A percentile compares a stretch with the other conserved stretches of the same genome.
These are phyloP conservation scores for Melanostigma gelatinosum DNA, from an alignment of 2,113 vertebrate species.

Conservation along the genomic window DNA sequence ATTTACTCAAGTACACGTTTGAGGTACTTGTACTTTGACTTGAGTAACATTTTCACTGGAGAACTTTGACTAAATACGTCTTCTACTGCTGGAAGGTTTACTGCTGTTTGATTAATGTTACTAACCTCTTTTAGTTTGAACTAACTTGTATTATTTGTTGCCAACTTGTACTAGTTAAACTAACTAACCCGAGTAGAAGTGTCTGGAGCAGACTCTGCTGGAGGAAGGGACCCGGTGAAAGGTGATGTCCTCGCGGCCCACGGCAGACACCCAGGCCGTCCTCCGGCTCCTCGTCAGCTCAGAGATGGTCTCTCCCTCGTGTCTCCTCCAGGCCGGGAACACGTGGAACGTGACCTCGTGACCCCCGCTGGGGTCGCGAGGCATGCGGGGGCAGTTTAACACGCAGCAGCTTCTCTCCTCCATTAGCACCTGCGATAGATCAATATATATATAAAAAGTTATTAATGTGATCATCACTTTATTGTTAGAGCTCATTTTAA, in stretches of 20 bases:
- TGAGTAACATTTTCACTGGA: too few species aligned
- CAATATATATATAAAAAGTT: too few species aligned
- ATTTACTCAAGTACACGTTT: too few species aligned
- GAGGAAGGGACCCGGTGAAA: neutral
- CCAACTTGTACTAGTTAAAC: too few species aligned
- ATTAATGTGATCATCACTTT: too few species aligned
- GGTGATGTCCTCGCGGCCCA: neutral
- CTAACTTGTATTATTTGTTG: too few species aligned
- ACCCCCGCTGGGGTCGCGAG: neutral
- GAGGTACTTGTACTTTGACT: too few species aligned
- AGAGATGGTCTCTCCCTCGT: neutral
- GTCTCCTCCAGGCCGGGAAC: conserved; percentile 18
- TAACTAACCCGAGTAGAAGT: conserved; percentile 25
- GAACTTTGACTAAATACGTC: too few species aligned
- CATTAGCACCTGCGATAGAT: neutral
- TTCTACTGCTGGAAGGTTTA: too few species aligned
- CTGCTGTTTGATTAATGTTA: too few species aligned
- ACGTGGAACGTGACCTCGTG: neutral
- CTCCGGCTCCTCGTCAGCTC: neutral
- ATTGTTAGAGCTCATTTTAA: too few species aligned
- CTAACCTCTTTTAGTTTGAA: too few species aligned
- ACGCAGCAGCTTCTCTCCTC: neutral
- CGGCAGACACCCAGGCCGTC: neutral
- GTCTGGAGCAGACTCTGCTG: conserved; percentile 21
- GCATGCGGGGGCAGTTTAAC: neutral